Base-by-base conservation (phyloP, 2,888 invertebrate genomes). In the Leptopilina syphax region DNA sequence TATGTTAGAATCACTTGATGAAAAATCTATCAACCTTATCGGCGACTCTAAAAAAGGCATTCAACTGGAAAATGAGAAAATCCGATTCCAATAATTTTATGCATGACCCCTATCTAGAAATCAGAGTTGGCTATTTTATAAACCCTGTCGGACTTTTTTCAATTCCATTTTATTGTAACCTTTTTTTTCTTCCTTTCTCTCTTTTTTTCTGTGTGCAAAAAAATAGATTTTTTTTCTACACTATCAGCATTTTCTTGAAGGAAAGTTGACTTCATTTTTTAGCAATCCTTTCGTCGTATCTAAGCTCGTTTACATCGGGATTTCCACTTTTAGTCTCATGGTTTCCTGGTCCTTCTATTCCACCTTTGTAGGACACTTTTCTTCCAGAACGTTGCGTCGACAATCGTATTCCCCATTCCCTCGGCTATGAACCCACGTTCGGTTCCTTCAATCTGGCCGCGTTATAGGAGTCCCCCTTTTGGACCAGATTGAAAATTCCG, bases 321-420 rank as follows among this genome's bases (percentile, higher is more conserved):
- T 54, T 54, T 34, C 34, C 34, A 73, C 34, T 73, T n/a, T 34
- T 73, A 73, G 73, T 57, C 82, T 82, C 83, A 80, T 81, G 84
- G 82, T 82, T 83, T 82, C 82, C 80, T 76, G 68, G 77, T 79
- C 81, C 82, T 84, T 84, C 83, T 82, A 84, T 84, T 86, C 82
- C 83, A 84, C 85, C 86, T 88, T 89, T 88, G 86, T 87, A 87
- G 87, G 88, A 88, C 87, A 90, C 89, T 90, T 90, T 89, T 88
- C 88, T 90, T 90, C 89, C 89, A 88, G 89, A 89, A 89, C 90
- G 89, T 87, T 89, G 87, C 86, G 80, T 87, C 89, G 88, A 89
- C 90, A 90, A 90, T 90, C 89, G 90, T 90, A 90, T 90, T 90
- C 86, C 87, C 87, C 86, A 85, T 89, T 88, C 86, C 86, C 84